A percentile compares a stretch with the other conserved stretches of the same genome.
Evolutionary conservation across 2,797 vertebrate genomes (phyloP).

Genomic region (Amphiprion clarkii): DNA sequence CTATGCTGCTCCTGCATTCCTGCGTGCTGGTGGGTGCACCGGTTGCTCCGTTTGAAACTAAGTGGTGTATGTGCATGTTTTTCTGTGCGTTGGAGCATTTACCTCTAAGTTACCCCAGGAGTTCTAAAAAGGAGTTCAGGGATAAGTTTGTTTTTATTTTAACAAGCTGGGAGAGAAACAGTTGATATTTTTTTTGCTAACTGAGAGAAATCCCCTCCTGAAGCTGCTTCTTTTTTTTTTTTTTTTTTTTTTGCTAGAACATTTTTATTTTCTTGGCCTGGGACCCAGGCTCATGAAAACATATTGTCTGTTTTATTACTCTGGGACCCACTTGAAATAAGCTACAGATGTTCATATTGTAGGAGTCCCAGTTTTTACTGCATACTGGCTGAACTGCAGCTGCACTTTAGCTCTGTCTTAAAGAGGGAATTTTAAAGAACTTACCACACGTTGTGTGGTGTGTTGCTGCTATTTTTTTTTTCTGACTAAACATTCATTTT

Average conservation of each 20-base stretch:
- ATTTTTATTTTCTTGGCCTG: slow-evolving; percentile 63
- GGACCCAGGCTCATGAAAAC: slow-evolving; percentile 64
- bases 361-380: slow-evolving; percentile 36
- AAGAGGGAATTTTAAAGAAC: neutral
- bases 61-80: slow-evolving; percentile 21
- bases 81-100: slow-evolving; percentile 50
- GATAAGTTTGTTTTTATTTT: slow-evolving; percentile 65
- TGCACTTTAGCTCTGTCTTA: slow-evolving; percentile 32
- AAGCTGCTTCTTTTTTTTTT: neutral
- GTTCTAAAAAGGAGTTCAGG: slow-evolving; percentile 51
- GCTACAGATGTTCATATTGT: slow-evolving; percentile 63
- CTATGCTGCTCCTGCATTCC: slow-evolving; percentile 20
- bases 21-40: slow-evolving; percentile 37
- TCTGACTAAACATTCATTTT: neutral
- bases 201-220: slow-evolving; percentile 36
- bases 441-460: neutral
- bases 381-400: slow-evolving; percentile 31
- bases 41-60: slow-evolving; percentile 31
- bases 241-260: slow-evolving; percentile 1
- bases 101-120: slow-evolving; percentile 61
- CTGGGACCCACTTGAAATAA: slow-evolving; percentile 58
- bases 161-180: slow-evolving; percentile 37
- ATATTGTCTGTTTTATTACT: slow-evolving; percentile 71
- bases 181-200: slow-evolving; percentile 59
- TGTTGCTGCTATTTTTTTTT: neutral